Evolutionary conservation across 2,888 invertebrate species (phyloP), one percentile per base, ranked within the genome.

Genomic region (Amphipyra berbera): DNA sequence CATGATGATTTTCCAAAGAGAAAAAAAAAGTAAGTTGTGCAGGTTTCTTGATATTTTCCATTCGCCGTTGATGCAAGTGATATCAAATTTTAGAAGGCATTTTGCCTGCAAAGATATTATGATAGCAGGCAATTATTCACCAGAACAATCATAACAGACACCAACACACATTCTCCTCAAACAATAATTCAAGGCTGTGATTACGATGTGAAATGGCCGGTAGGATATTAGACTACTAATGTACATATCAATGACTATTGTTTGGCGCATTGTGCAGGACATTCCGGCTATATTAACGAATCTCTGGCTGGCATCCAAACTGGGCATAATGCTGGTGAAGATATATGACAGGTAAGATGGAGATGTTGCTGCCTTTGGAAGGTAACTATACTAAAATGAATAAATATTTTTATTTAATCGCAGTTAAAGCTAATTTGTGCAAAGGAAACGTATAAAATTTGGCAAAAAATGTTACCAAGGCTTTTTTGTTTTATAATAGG

Each of bases 231-330:
- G 37, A 60, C 50, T 9, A 69, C 30, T 66, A 76, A 68, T 65
- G 52, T 59, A 55, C 52, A 60, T 40, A 55, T 65, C 64, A 53
- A 61, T 61, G 70, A 68, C 68, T 66, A 78, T 79, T 82, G 78
- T 75, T 46, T 46, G 47, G 50, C 30, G 54, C 48, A 52, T 12
- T 69, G 71, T 67, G 49, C 58, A 59, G 61, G 61, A 67, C 61
- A 74, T 68, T 68, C 61, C 69, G 27, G 58, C 54, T 73, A 77
- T 78, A 84, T 79, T 82, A 82, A 79, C 76, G 65, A 78, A 79
- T 76, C 68, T 67, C 73, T 84, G 85, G 85, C 79, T 53, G 44
- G 41, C 49, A 47, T 73, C 83, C 84, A 85, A 77, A 60, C 49
- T 35, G 35, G 60, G 50, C 46, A 45, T 69, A 35, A 48, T 44